phyloP scores from a whole-genome alignment of 2,888 invertebrate genomes.

The Drosophila mimetica region DNA sequence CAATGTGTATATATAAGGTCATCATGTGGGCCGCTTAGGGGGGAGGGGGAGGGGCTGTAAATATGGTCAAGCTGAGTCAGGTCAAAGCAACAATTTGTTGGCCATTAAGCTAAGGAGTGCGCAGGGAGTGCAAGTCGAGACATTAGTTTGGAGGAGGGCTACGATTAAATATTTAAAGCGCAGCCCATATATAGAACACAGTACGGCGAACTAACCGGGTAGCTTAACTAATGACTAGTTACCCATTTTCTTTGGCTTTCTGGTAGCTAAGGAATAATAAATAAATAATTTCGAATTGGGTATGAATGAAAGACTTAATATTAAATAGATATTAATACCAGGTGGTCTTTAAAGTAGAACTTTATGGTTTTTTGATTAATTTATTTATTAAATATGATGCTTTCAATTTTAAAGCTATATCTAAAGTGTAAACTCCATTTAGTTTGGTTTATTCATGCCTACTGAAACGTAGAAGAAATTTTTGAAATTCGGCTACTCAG shows the following conservation, averaged over 20 bases:
- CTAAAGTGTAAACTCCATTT: too few species aligned
- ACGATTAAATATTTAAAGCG: constrained; percentile 35
- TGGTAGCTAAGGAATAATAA: too few species aligned
- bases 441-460: too few species aligned
- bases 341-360: background rate
- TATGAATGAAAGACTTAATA: background rate
- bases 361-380: too few species aligned
- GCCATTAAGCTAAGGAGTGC: constrained; percentile 42
- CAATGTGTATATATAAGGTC: constrained; percentile 34
- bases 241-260: background rate
- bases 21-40: constrained; percentile 1
- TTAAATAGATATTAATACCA: background rate
- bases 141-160: constrained; percentile 2
- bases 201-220: background rate
- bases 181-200: constrained; percentile 6
- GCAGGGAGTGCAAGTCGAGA: constrained; percentile 14
- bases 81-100: constrained; percentile 48
- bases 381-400: too few species aligned
- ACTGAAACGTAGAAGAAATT: too few species aligned
- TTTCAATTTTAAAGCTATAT: too few species aligned
- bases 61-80: constrained; percentile 16
- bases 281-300: background rate
- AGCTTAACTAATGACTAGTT: background rate
- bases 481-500: too few species aligned
- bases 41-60: background rate